These are phyloP conservation scores for Phycodurus eques DNA, from an alignment of 2,113 vertebrate genomes.

Conservation along the genomic window DNA sequence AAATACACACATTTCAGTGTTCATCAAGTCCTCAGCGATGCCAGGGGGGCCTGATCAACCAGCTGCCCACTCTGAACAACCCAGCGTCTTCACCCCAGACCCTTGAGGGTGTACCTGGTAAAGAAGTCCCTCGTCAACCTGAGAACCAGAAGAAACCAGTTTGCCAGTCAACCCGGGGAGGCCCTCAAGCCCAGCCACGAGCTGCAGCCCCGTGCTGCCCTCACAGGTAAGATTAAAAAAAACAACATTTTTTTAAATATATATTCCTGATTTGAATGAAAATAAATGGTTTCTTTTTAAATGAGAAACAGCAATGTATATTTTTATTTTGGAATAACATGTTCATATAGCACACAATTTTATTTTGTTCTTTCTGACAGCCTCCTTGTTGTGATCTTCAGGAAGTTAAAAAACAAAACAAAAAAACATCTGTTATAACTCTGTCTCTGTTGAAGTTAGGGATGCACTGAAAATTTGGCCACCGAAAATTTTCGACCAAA, in stretches of 20 bases:
- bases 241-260: no score
- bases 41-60: conserved; percentile 87
- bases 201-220: conserved; percentile 75
- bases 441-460: neutral
- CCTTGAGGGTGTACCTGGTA: conserved; percentile 86
- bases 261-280: neutral
- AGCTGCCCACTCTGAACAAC: conserved; percentile 85
- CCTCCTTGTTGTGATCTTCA: neutral
- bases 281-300: neutral
- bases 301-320: no score
- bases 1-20: conserved; percentile 63
- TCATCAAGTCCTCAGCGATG: conserved; percentile 89
- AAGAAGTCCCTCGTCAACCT: conserved; percentile 77
- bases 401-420: neutral
- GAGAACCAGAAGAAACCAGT: conserved; percentile 81
- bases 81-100: conserved; percentile 82
- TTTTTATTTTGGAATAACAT: no score
- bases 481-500: no score
- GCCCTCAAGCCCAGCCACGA: conserved; percentile 76
- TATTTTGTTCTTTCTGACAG: no score
- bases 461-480: no score
- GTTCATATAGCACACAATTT: no score
- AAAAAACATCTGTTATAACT: neutral
- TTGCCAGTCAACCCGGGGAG: conserved; percentile 77
- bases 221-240: conserved; percentile 65